phyloP scores from a whole-genome alignment of 2,888 invertebrate genomes.

The Carcina quercana region DNA sequence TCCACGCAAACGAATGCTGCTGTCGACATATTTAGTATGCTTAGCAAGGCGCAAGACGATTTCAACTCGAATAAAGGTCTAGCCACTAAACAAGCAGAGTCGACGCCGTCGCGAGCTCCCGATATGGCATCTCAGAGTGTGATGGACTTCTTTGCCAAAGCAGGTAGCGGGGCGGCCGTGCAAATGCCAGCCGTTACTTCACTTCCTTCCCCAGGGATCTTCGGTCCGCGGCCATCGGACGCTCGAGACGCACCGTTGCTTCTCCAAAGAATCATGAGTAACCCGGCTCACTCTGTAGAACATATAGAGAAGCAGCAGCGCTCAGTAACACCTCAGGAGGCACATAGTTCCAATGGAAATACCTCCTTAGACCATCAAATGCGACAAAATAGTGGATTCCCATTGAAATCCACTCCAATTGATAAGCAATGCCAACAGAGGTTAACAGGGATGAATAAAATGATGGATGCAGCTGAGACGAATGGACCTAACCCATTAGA shows the following conservation, averaged over 20 bases:
- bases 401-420: slow-evolving; percentile 55
- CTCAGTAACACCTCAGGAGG: slow-evolving; percentile 81
- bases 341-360: slow-evolving; percentile 48
- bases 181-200: slow-evolving; percentile 71
- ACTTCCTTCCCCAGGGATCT: slow-evolving; percentile 62
- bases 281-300: slow-evolving; percentile 88
- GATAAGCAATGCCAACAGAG: slow-evolving; percentile 57
- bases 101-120: slow-evolving; percentile 70
- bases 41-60: slow-evolving; percentile 92
- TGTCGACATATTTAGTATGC: slow-evolving; percentile 88
- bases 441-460: slow-evolving; percentile 47
- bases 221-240: slow-evolving; percentile 62
- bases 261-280: slow-evolving; percentile 86
- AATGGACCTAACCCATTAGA: slow-evolving; percentile 63
- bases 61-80: slow-evolving; percentile 78
- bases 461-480: slow-evolving; percentile 41
- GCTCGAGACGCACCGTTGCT: slow-evolving; percentile 77
- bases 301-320: slow-evolving; percentile 92
- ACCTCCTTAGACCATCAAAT: slow-evolving; percentile 41
- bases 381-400: slow-evolving; percentile 49
- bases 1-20: slow-evolving; percentile 52
- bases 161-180: slow-evolving; percentile 71
- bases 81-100: slow-evolving; percentile 45
- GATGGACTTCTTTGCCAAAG: slow-evolving; percentile 91
- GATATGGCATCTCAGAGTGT: slow-evolving; percentile 88